Percentiles rank a stretch among this genome's conserved stretches.
Conservation (phyloP, 2,888 invertebrate genomes). For the Copidosoma aretas region DNA sequence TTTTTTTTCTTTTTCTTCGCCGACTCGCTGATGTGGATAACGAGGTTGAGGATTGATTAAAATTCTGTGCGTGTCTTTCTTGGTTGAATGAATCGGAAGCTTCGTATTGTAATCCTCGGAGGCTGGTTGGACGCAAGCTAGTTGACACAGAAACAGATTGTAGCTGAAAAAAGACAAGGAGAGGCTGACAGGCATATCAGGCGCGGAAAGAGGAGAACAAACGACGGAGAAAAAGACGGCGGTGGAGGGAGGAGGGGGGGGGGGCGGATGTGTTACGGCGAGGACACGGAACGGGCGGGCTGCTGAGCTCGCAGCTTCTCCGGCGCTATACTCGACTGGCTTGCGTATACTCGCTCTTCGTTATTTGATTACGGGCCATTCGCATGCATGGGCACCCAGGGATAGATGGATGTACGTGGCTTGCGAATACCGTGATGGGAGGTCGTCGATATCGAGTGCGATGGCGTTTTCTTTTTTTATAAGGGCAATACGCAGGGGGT, state of each 20-base stretch:
- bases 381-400: slow-evolving; percentile 55
- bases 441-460: neutral
- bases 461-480: too few species aligned
- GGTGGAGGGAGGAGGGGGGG: slow-evolving; percentile 45
- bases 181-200: neutral
- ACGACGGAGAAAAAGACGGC: neutral
- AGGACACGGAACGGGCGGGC: slow-evolving; percentile 63
- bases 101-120: too few species aligned
- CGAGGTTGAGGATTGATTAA: too few species aligned
- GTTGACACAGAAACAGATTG: too few species aligned
- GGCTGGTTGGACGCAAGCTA: too few species aligned
- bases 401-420: neutral
- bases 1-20: too few species aligned
- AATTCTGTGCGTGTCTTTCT: too few species aligned
- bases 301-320: slow-evolving; percentile 58
- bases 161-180: too few species aligned
- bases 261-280: slow-evolving; percentile 62
- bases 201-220: neutral
- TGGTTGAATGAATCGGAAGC: too few species aligned
- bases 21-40: too few species aligned
- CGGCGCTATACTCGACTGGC: neutral
- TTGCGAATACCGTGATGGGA: neutral
- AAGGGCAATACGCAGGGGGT: too few species aligned
- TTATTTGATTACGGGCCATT: slow-evolving; percentile 61
- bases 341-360: slow-evolving; percentile 46